Percentiles rank a stretch among this genome's conserved stretches.
These are phyloP conservation scores for Carollia perspicillata DNA, from an alignment of 2,113 vertebrate genomes.

Conservation along the genomic window DNA sequence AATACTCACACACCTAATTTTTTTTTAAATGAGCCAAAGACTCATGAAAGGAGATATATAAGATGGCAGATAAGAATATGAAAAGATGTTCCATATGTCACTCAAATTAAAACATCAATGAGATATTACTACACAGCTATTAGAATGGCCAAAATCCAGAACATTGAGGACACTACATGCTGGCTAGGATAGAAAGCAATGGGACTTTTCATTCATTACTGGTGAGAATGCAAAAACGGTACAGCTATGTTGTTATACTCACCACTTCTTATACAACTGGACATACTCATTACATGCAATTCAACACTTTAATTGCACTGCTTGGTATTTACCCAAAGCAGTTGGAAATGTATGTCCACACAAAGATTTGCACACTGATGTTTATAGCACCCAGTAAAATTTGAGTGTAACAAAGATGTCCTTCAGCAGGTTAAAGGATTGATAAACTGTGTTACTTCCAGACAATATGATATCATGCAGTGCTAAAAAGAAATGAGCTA, in stretches of 20 bases:
- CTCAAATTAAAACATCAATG: background rate
- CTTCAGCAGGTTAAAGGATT: background rate
- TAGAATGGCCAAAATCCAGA: background rate
- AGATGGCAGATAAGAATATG: background rate
- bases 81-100: background rate
- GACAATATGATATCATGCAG: background rate
- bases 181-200: background rate
- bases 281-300: background rate
- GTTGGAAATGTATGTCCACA: background rate
- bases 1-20: background rate
- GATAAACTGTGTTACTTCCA: background rate
- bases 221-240: background rate
- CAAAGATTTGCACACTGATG: background rate
- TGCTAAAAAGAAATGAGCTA: background rate
- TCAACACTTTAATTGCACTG: background rate
- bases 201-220: background rate
- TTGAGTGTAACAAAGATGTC: background rate
- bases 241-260: background rate
- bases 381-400: background rate
- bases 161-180: background rate
- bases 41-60: background rate
- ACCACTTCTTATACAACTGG: background rate
- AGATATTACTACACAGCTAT: background rate
- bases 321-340: background rate
- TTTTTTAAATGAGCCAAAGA: background rate